Percentiles rank a stretch among this genome's conserved stretches.
Evolutionary conservation across 2,797 vertebrate species (phyloP).

Genomic region (Kryptopterus vitreolus): DNA sequence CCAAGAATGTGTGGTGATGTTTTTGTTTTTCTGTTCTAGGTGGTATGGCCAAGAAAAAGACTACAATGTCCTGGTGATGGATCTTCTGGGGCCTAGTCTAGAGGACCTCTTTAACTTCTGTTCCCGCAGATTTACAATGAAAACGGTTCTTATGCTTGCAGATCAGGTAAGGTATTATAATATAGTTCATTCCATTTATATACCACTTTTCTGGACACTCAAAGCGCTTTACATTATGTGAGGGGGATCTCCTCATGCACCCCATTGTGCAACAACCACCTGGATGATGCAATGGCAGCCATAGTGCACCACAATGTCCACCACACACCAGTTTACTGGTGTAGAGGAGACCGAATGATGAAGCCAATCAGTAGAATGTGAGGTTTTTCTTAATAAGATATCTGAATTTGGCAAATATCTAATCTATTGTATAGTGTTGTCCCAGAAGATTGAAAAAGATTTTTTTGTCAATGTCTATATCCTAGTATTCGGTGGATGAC

Average conservation of each 20-base stretch:
- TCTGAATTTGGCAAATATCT: no score
- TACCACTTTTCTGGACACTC: no score
- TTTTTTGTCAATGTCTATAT: neutral
- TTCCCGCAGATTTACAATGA: conserved; percentile 99
- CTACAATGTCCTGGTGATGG: conserved; percentile 99
- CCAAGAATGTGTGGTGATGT: neutral
- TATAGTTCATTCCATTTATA: no score
- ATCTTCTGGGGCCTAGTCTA: conserved; percentile 95
- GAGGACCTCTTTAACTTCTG: conserved; percentile 99
- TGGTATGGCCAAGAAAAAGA: conserved; percentile 99
- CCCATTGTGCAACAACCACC: no score
- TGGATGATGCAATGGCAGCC: no score
- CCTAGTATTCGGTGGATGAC: neutral
- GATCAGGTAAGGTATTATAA: conserved; percentile 95
- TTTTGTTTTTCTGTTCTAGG: conserved; percentile 66
- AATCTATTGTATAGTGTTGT: neutral
- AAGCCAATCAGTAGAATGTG: no score
- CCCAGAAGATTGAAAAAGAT: neutral
- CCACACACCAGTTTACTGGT: no score
- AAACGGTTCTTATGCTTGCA: conserved; percentile 99
- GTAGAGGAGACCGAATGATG: no score
- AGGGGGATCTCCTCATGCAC: no score
- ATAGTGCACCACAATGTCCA: no score
- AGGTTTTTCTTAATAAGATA: neutral
- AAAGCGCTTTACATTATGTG: no score